A percentile compares a stretch with the other conserved stretches of the same genome.
Conservation (phyloP, 2,113 vertebrate species). For the Chiloscyllium plagiosum region DNA sequence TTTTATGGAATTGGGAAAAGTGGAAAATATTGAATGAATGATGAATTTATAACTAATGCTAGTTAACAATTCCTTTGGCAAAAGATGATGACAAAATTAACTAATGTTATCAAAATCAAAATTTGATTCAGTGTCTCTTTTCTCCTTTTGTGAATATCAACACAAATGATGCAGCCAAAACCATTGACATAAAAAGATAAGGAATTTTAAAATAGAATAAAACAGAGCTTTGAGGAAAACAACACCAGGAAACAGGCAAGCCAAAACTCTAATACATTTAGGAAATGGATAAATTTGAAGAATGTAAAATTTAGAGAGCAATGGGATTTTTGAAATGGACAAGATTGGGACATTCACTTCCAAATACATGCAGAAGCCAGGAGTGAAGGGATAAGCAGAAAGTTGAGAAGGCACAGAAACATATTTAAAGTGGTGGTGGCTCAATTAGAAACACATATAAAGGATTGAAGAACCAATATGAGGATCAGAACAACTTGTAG, state of each 20-base stretch:
- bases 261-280: background rate
- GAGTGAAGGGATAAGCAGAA: background rate
- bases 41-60: background rate
- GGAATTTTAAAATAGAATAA: background rate
- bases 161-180: background rate
- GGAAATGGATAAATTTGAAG: background rate
- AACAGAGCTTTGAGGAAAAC: background rate
- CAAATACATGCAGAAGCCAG: background rate
- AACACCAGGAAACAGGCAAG: background rate
- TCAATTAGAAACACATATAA: background rate
- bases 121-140: background rate
- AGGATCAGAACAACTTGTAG: background rate
- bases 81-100: background rate
- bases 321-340: background rate
- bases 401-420: background rate
- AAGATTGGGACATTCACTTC: background rate
- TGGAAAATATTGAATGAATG: background rate
- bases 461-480: background rate
- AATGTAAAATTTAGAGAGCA: background rate
- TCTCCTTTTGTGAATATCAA: background rate
- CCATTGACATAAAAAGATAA: background rate
- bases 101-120: background rate
- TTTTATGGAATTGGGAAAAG: background rate
- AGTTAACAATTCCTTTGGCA: background rate
- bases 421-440: no score